Evolutionary conservation across 2,113 vertebrate genomes (phyloP).

Genomic region (Callionymus lyra): DNA sequence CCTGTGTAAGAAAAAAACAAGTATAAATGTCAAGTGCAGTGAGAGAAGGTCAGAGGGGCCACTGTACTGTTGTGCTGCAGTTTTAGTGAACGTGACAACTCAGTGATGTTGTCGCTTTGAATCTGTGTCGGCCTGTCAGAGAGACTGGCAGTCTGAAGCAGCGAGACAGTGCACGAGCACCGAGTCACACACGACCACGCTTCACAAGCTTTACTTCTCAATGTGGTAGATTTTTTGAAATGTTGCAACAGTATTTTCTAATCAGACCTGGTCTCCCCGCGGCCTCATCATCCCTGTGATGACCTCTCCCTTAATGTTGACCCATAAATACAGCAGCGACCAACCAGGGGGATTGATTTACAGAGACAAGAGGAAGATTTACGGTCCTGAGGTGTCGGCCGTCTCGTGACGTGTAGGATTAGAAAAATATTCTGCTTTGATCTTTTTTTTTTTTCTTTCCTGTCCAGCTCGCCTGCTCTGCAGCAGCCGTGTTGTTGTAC

Average conservation of each 20-base stretch:
- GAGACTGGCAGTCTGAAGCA: conserved; percentile 20
- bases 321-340: conserved; percentile 57
- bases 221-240: too few species aligned
- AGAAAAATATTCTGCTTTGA: conserved; percentile 22
- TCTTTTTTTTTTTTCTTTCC: conserved; percentile 18
- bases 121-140: conserved; percentile 26
- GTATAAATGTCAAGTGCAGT: conserved; percentile 5
- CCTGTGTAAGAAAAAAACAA: neutral
- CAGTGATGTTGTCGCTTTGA: conserved; percentile 32
- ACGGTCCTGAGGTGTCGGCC: conserved; percentile 27
- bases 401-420: conserved; percentile 17
- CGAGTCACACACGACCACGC: too few species aligned
- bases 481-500: conserved; percentile 8
- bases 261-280: too few species aligned
- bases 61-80: neutral
- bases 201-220: conserved; percentile 13
- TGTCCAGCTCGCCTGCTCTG: conserved; percentile 28
- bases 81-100: conserved; percentile 17
- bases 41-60: conserved; percentile 26
- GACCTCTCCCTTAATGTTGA: conserved; percentile 42
- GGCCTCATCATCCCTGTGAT: conserved; percentile 34
- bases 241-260: too few species aligned
- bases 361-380: conserved; percentile 48
- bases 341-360: conserved; percentile 55
- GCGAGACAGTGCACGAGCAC: neutral